Percentiles rank a stretch among this genome's conserved stretches.
Evolutionary conservation across 2,113 vertebrate species (phyloP).

Genomic region (Corythornis madagascariensis): DNA sequence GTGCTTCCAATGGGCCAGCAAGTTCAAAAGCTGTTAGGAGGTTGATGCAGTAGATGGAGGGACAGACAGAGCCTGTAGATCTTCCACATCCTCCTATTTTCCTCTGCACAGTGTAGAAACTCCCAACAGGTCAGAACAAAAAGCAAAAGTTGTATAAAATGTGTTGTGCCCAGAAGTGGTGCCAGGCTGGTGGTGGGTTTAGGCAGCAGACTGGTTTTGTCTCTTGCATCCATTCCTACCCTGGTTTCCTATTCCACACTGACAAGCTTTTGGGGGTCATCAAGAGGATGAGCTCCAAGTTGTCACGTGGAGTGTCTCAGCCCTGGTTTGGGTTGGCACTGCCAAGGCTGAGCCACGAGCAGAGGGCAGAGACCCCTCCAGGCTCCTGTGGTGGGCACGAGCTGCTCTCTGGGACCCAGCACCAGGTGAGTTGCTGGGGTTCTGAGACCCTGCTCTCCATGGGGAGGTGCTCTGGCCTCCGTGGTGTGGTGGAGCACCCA

Average conservation of each 20-base stretch:
- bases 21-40: background rate
- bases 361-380: fast-evolving
- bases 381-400: fast-evolving
- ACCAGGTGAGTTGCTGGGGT: background rate
- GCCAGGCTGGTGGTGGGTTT: background rate
- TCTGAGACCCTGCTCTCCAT: fast-evolving
- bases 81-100: background rate
- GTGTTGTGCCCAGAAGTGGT: background rate
- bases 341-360: background rate
- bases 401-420: too few relatives aligned
- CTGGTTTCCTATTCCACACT: background rate
- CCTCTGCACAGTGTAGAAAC: background rate
- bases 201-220: background rate
- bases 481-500: background rate
- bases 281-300: background rate
- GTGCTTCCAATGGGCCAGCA: background rate
- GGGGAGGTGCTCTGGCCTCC: background rate
- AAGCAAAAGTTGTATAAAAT: background rate
- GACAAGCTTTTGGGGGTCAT: background rate
- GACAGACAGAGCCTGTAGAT: background rate
- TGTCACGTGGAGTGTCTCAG: background rate
- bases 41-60: background rate
- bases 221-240: background rate
- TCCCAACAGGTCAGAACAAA: background rate
- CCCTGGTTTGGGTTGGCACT: fast-evolving